These are phyloP conservation scores for Balearica regulorum DNA, from an alignment of 2,797 vertebrate species.

Conservation along the genomic window DNA sequence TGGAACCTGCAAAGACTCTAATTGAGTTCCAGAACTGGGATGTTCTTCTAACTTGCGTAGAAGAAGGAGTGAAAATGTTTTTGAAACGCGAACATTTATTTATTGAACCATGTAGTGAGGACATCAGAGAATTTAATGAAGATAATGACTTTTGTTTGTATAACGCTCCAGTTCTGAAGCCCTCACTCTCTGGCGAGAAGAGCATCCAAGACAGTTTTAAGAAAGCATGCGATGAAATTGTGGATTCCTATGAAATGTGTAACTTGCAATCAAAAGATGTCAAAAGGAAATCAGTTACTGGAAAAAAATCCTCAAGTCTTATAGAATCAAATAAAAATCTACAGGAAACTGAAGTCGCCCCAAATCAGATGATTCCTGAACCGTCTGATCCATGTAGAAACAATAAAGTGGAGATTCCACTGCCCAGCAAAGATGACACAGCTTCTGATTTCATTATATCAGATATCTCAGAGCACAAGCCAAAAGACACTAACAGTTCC, in stretches of 20 bases:
- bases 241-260: constrained; percentile 72
- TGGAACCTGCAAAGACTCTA: constrained; percentile 92
- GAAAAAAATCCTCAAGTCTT: neutral
- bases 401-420: neutral
- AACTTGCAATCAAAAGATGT: constrained; percentile 84
- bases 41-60: constrained; percentile 80
- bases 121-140: constrained; percentile 74
- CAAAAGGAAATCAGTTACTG: constrained; percentile 67
- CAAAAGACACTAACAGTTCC: neutral
- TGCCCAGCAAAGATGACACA: neutral
- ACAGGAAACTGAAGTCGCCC: constrained; percentile 5
- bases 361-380: neutral
- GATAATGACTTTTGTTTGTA: constrained; percentile 63
- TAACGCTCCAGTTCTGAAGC: constrained; percentile 7
- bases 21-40: constrained; percentile 97
- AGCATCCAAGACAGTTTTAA: constrained; percentile 46
- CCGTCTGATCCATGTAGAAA: neutral
- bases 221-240: constrained; percentile 51
- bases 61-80: constrained; percentile 87
- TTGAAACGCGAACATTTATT: constrained; percentile 86
- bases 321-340: neutral
- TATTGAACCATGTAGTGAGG: constrained; percentile 78
- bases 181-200: constrained; percentile 8
- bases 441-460: constrained; percentile 4
- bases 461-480: constrained; percentile 6